Evolutionary conservation across 2,888 invertebrate genomes (phyloP).

Genomic region (Furcula furcula): DNA sequence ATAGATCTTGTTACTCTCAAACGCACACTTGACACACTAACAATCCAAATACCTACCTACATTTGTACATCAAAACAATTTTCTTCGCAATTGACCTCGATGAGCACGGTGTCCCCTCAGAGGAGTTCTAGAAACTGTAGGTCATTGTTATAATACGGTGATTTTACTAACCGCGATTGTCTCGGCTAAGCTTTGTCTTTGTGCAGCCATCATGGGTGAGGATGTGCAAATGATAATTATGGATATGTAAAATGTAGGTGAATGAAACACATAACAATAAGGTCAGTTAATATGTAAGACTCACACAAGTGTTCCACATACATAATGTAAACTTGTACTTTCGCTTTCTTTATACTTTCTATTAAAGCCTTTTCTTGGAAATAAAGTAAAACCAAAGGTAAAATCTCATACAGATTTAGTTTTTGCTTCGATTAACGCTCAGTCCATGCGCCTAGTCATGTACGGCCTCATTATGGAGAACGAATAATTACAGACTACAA

Average conservation of each 20-base stretch:
- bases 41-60: no score
- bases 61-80: background rate
- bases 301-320: constrained; percentile 15
- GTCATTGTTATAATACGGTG: background rate
- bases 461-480: no score
- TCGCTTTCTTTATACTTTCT: constrained; percentile 44
- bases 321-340: constrained; percentile 24
- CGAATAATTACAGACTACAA: no score
- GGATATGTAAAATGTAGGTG: background rate
- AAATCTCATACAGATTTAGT: no score
- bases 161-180: constrained; percentile 1
- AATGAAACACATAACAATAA: background rate
- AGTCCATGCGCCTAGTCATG: no score
- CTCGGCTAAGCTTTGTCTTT: constrained; percentile 1
- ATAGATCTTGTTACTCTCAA: no score
- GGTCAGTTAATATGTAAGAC: constrained; percentile 8
- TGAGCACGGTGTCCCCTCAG: background rate
- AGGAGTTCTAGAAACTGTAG: background rate
- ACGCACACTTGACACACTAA: no score
- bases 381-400: background rate
- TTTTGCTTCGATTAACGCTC: no score
- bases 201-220: background rate
- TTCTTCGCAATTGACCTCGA: background rate
- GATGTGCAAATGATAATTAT: constrained; percentile 1
- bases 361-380: constrained; percentile 19